Base-by-base conservation (phyloP, 2,888 invertebrate species). In the Unio delphinus region DNA sequence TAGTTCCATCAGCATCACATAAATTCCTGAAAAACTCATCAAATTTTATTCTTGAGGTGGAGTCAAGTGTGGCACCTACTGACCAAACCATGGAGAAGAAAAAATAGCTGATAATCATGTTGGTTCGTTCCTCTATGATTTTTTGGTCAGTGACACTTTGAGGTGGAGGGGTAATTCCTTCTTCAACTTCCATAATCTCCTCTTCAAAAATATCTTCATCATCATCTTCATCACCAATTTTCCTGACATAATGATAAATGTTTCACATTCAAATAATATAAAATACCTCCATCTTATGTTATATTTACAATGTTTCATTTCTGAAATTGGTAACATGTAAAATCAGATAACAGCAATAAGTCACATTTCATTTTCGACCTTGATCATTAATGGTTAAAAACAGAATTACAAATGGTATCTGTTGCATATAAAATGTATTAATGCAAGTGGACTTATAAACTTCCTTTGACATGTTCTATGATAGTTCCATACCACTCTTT, bases 11-110 rank as follows among this genome's bases (percentile, higher is more conserved):
- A 86, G 87, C 88, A 58, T 89, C 89, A 78, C 89, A 89, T 18
- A 98, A 90, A 85, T 94, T 94, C 58, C 97, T 78, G 76, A 89
- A 89, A 73, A 87, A 89, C 70, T 88, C 88, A 66, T 89, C 88
- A 84, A 89, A 89, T 80, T 87, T 89, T 67, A 87, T 69, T 8
- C 88, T 73, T 0, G 89, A 89, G 64, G 82, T 83, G 34, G 83
- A 81, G 58, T 89, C 89, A 5, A 90, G 79, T 1, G 85, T 83
- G 17, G 85, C 88, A 0, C 88, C 89, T 23, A 89, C 76, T 2
- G 88, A 87, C 90, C 90, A 90, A n/a, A 90, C 87, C 6, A 89
- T 68, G 8, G 89, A 86, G 75, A 90, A 89, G 62, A 89, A 78
- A 80, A 90, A 90, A 70, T 88, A 86, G 65, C 85, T 82, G 20